phyloP scores from a whole-genome alignment of 2,888 invertebrate genomes.

The Thumatha senex region DNA sequence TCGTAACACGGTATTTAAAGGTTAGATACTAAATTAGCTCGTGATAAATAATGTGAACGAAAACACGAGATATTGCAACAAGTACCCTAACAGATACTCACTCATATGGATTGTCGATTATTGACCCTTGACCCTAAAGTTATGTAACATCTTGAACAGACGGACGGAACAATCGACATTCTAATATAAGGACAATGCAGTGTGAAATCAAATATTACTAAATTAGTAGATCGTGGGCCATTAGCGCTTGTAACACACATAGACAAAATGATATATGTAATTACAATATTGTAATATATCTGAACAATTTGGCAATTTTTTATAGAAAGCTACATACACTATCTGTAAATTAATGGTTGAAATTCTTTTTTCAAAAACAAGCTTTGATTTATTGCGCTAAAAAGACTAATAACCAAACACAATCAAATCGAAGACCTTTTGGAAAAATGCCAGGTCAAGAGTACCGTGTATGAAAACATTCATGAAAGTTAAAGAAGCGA shows the following conservation, averaged over 20 bases:
- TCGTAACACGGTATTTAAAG: constrained; percentile 10
- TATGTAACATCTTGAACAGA: constrained; percentile 17
- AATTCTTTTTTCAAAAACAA: too few species aligned
- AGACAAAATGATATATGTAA: neutral
- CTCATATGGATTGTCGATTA: constrained; percentile 18
- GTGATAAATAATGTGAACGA: constrained; percentile 26
- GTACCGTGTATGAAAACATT: too few species aligned
- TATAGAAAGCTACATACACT: neutral
- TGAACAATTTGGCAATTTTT: neutral
- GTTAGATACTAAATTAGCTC: constrained; percentile 18
- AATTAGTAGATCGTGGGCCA: constrained; percentile 16
- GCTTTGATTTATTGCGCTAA: too few species aligned
- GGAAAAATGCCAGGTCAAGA: too few species aligned
- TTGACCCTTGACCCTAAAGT: constrained; percentile 27
- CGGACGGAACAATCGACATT: constrained; percentile 12
- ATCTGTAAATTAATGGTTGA: too few species aligned
- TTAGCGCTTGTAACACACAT: constrained; percentile 8
- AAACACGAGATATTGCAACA: constrained; percentile 30
- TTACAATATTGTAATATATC: neutral
- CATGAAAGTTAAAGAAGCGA: too few species aligned
- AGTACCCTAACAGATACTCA: neutral
- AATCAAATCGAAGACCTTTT: too few species aligned
- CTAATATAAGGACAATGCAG: constrained; percentile 21
- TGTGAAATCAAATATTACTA: constrained; percentile 27
- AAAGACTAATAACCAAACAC: too few species aligned